Percentiles rank a stretch among this genome's conserved stretches.
Evolutionary conservation across 2,888 invertebrate species (phyloP).

Genomic region (Agrotis puta): DNA sequence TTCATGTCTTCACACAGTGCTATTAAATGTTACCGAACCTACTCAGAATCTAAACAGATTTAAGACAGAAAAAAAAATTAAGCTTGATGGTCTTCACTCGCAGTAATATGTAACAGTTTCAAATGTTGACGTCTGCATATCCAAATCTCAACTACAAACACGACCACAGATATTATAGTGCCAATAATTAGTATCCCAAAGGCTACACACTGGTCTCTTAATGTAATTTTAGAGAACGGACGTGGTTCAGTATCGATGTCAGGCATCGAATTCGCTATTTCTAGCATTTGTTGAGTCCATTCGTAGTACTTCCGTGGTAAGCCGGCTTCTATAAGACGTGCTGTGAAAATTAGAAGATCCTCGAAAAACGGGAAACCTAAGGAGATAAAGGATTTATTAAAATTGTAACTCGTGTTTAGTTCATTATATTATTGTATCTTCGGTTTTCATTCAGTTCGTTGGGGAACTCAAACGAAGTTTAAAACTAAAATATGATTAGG

Average conservation of each 20-base stretch:
- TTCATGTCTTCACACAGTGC: not conserved
- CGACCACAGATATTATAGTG: slow-evolving; percentile 26
- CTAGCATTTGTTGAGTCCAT: slow-evolving; percentile 72
- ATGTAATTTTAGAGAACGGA: slow-evolving; percentile 57
- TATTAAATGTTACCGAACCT: not conserved
- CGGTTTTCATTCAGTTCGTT: not conserved
- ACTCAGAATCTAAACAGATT: not conserved
- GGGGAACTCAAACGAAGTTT: too few species aligned
- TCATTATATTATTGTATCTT: too few species aligned
- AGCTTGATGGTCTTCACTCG: not conserved
- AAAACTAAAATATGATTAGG: too few species aligned
- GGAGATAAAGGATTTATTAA: not conserved
- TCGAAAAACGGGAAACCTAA: slow-evolving; percentile 74
- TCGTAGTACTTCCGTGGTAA: slow-evolving; percentile 73
- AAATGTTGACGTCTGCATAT: slow-evolving; percentile 17
- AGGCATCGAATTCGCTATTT: slow-evolving; percentile 53
- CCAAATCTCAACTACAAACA: slow-evolving; percentile 32
- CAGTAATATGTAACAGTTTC: slow-evolving; percentile 1
- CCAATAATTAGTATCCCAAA: slow-evolving; percentile 66
- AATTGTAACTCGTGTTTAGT: too few species aligned
- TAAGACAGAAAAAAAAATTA: not conserved
- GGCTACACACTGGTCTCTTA: slow-evolving; percentile 68
- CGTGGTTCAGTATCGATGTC: slow-evolving; percentile 64
- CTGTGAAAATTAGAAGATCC: slow-evolving; percentile 68
- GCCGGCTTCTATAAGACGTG: slow-evolving; percentile 74